Conservation (phyloP, 1,140 invertebrate species). For the Calliphora vicina region DNA sequence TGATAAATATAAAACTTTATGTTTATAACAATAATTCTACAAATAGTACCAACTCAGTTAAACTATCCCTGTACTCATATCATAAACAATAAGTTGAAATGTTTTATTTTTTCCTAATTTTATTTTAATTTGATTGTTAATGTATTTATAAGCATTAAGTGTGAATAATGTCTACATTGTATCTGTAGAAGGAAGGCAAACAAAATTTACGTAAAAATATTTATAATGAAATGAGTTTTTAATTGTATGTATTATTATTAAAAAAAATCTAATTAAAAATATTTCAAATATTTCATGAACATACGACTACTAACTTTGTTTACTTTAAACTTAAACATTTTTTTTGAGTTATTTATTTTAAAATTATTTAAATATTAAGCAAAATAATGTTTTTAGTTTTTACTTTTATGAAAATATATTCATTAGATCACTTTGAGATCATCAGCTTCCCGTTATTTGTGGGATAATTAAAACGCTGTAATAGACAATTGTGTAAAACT, state of each 20-base stretch:
- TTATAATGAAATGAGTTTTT: not conserved
- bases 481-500: no score
- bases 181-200: not conserved
- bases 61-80: not conserved
- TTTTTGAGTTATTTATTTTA: no score
- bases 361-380: no score
- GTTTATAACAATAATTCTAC: no score
- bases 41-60: not conserved
- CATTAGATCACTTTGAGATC: no score
- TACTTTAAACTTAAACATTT: no score
- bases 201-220: not conserved
- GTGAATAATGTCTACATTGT: constrained; percentile 8
- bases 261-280: not conserved
- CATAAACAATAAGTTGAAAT: not conserved
- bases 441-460: no score
- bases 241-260: not conserved
- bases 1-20: no score
- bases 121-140: constrained; percentile 23
- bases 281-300: not conserved
- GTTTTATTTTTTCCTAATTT: constrained; percentile 22
- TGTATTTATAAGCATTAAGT: constrained; percentile 28
- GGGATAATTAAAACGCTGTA: no score
- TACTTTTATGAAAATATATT: no score
- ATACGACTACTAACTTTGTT: no score
- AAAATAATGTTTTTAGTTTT: no score